A percentile compares a stretch with the other conserved stretches of the same genome.
Evolutionary conservation across 2,113 vertebrate species (phyloP).

Genomic region (Poeciliopsis prolifica): DNA sequence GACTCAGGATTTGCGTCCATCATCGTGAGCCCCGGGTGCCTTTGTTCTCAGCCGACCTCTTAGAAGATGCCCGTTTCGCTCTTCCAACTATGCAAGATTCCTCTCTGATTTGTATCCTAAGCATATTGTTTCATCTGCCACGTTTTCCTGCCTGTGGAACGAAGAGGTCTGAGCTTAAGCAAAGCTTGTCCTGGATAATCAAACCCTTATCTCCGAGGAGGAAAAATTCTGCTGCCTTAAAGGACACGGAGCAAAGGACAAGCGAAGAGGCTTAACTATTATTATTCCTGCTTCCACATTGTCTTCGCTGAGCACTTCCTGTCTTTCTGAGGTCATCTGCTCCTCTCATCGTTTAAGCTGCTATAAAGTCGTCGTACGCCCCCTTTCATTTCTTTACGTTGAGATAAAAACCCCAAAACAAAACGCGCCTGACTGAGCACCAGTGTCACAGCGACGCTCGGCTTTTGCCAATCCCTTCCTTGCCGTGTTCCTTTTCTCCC

Average conservation of each 20-base stretch:
- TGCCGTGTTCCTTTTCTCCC: constrained; percentile 14
- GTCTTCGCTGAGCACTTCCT: constrained; percentile 11
- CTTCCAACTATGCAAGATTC: constrained; percentile 19
- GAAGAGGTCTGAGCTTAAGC: constrained; percentile 45
- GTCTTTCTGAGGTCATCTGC: constrained; percentile 10
- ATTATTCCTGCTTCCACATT: constrained; percentile 25
- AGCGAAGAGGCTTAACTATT: constrained; percentile 52
- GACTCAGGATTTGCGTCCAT: constrained; percentile 80
- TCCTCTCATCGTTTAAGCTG: constrained; percentile 30
- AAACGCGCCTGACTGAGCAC: constrained; percentile 38
- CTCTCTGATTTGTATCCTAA: constrained; percentile 56
- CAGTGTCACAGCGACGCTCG: constrained; percentile 48
- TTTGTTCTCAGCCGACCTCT: constrained; percentile 63
- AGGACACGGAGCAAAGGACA: constrained; percentile 57
- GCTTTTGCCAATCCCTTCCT: constrained; percentile 7
- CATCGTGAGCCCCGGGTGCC: constrained; percentile 63
- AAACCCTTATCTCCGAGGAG: constrained; percentile 57
- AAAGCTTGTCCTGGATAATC: constrained; percentile 57
- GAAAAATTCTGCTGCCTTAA: constrained; percentile 39
- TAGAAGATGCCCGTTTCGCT: constrained; percentile 42
- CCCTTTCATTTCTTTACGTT: constrained; percentile 36
- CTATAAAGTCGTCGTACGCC: constrained; percentile 26
- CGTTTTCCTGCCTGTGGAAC: constrained; percentile 38
- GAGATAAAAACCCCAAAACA: background rate
- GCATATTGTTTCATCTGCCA: constrained; percentile 47